These are phyloP conservation scores for Drosophila emarginata DNA, from an alignment of 2,888 invertebrate species.

Conservation along the genomic window DNA sequence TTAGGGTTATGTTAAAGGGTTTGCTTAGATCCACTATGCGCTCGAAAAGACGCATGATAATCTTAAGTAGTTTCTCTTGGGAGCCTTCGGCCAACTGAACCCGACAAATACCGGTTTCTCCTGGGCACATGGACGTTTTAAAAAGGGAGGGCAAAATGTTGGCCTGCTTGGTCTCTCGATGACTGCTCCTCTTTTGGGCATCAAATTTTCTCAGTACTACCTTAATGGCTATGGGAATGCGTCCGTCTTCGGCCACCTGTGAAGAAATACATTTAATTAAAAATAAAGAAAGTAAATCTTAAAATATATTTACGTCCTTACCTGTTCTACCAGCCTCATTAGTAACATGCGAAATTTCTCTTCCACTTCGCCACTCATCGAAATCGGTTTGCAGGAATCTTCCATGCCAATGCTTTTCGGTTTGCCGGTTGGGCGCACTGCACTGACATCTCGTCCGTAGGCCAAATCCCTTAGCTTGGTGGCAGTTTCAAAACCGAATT, in stretches of 20 bases:
- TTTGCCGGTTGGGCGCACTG: conserved; percentile 89
- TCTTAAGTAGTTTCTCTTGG: conserved; percentile 86
- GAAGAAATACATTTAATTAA: not conserved
- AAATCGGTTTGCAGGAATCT: conserved; percentile 89
- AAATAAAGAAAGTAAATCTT: not conserved
- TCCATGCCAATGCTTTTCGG: conserved; percentile 92
- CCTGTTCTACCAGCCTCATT: conserved; percentile 87
- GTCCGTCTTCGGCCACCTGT: conserved; percentile 87
- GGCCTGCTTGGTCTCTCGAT: conserved; percentile 89
- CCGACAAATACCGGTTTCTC: conserved; percentile 81
- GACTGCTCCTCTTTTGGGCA: conserved; percentile 86
- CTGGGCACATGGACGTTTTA: conserved; percentile 67
- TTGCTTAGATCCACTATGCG: conserved; percentile 88
- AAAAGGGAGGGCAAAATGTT: conserved; percentile 88
- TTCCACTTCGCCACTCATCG: conserved; percentile 88
- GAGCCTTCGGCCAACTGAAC: conserved; percentile 83
- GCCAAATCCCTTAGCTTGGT: conserved; percentile 87
- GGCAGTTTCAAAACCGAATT: conserved; percentile 88
- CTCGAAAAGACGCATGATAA: conserved; percentile 89
- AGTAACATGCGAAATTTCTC: conserved; percentile 88
- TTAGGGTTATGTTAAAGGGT: conserved; percentile 90
- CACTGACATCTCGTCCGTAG: conserved; percentile 88
- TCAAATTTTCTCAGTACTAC: conserved; percentile 90
- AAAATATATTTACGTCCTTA: conserved; percentile 73
- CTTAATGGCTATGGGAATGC: conserved; percentile 89